Evolutionary conservation across 2,797 vertebrate genomes (phyloP), one percentile per base, ranked within the genome.

Genomic region (Lagodon rhomboides): DNA sequence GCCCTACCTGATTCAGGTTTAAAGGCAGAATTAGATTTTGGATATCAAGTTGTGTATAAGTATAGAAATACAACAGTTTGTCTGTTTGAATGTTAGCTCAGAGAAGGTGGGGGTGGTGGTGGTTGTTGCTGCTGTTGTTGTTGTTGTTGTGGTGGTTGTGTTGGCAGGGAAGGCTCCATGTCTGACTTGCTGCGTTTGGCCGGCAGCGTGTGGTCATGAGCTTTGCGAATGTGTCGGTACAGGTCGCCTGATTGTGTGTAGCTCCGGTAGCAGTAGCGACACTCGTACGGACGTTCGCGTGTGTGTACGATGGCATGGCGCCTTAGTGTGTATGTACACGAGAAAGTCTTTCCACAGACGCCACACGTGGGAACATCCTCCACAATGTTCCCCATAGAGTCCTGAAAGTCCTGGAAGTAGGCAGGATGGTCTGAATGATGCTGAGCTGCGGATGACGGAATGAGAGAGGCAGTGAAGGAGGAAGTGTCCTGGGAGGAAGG

Each of bases 191-290:
- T 95, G 75, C 97, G 96, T 86, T 98, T 98, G 71, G 96, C 90
- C 0, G 95, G 92, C 66, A 96, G 87, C 1, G 96, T 96, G 51
- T 96, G 95, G 53, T 97, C 96, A 44, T 99, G 98, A 7, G 96
- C 96, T 85, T 98, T 99, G 49, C 97, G 96, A 83, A 99, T 98
- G 82, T 99, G 98, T 53, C 98, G 94, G 84, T 98, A 99, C 49
- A 99, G 93, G 93, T 98, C 98, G 4, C 98, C 98, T 0, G 97
- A 98, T 76, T 99, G 98, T 0, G 98, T 98, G 93, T 99, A 99
- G 91, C 97, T 98, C 54, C 98, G 95, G 80, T 98, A 96, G 86
- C 98, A 99, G 88, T 98, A 98, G 73, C 97, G 97, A 71, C 98
- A 98, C 88, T 98, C 97, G 0, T 97, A 98, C 0, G 98, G 98